Percentiles rank a stretch among this genome's conserved stretches.
These are phyloP conservation scores for Drosophila mauritiana DNA, from an alignment of 1,140 invertebrate genomes.

Conservation along the genomic window DNA sequence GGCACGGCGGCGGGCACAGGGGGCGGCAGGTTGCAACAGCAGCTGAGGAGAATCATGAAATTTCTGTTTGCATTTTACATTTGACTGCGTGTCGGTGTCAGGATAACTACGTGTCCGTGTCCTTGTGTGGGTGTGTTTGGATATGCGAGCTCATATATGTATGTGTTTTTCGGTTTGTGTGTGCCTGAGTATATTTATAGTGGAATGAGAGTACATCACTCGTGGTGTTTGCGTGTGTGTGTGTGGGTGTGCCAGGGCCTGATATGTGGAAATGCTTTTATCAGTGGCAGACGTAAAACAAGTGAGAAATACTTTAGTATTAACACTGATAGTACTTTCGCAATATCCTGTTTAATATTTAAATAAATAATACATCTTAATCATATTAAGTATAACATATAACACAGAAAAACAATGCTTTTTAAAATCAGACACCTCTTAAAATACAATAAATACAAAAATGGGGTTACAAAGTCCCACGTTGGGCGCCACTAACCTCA, in stretches of 20 bases:
- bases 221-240: conserved; percentile 18
- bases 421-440: too few species aligned
- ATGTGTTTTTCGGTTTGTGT: conserved; percentile 19
- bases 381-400: background rate
- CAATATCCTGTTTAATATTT: conserved; percentile 31
- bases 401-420: too few species aligned
- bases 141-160: conserved; percentile 22
- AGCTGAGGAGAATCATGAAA: conserved; percentile 61
- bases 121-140: conserved; percentile 27
- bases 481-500: background rate
- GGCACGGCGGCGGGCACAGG: background rate
- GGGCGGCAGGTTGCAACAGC: conserved; percentile 23
- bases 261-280: conserved; percentile 79
- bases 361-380: background rate
- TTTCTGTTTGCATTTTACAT: conserved; percentile 79
- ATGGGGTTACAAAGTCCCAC: background rate
- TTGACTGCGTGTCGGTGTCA: conserved; percentile 76
- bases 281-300: conserved; percentile 72
- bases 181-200: conserved; percentile 35
- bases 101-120: conserved; percentile 58
- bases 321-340: conserved; percentile 1
- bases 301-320: conserved; percentile 34
- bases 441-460: too few species aligned
- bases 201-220: conserved; percentile 38
- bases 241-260: conserved; percentile 19